Evolutionary conservation across 2,888 invertebrate species (phyloP), one percentile per base, ranked within the genome.

Genomic region (Patella caerulea): DNA sequence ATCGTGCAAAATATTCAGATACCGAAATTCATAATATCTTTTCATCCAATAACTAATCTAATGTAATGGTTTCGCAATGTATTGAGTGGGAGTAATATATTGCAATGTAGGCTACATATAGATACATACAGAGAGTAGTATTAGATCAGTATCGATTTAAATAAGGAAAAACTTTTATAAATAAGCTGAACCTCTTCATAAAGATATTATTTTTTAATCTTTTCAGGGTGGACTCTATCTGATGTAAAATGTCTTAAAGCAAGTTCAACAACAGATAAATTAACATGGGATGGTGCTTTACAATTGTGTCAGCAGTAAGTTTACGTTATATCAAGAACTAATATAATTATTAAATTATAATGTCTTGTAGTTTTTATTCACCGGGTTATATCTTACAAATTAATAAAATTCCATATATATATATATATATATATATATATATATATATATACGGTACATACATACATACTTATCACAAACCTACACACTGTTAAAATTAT

Each of bases 221-320:
- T 24, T 59, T 75, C 24, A 78, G 78, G 56, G 15, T 78, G 78
- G 78, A 56, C 73, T 14, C 17, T 78, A 65, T 75, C 75, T 59
- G 54, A 73, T 5, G 65, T 65, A 14, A 55, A 73, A 14, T 78
- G 78, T 55, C 73, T 72, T 59, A 78, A 71, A 56, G 19, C 19
- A 1, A 65, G 24, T 65, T 14, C 24, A 11, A 9, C 65, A 11
- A 24, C 65, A 65, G 24, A 24, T 65, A 9, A 65, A 65, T 24
- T 65, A 24, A 75, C 78, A 14, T 78, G 78, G 78, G 19, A 69
- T 19, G 75, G 72, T 14, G 78, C 78, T 11, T 54, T 75, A 15
- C 71, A 78, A 14, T 72, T 78, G 14, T 78, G 78, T 55, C 55
- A 72, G 17, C 75, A 15, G 78, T 78, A 75, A 73, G 78, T 78